These are phyloP conservation scores for Silurus glanis DNA, from an alignment of 2,113 vertebrate species.

Conservation along the genomic window DNA sequence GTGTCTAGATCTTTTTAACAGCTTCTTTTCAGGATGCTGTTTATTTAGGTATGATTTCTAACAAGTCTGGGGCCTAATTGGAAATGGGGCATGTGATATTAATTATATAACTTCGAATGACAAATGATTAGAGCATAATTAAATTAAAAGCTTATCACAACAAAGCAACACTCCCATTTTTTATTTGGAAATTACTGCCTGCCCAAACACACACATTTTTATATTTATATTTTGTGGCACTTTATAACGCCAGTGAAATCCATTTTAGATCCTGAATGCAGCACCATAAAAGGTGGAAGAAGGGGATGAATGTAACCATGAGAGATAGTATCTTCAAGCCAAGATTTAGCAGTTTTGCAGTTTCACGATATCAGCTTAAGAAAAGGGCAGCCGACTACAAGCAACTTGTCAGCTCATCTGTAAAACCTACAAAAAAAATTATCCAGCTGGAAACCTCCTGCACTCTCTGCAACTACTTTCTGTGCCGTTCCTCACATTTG, in stretches of 20 bases:
- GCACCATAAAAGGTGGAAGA: neutral
- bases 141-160: neutral
- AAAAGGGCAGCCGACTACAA: conserved; percentile 25
- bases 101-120: neutral
- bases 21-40: neutral
- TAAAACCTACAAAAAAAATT: conserved; percentile 27
- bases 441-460: conserved; percentile 11
- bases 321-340: neutral
- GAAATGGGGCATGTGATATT: neutral
- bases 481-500: conserved; percentile 29
- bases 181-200: too few species aligned
- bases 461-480: conserved; percentile 33
- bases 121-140: neutral
- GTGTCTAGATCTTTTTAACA: neutral
- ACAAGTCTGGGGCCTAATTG: neutral
- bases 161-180: neutral
- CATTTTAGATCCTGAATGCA: neutral
- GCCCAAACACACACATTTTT: neutral
- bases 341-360: neutral
- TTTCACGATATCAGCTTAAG: neutral
- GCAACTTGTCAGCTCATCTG: conserved; percentile 27
- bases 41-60: neutral
- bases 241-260: neutral
- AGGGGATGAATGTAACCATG: neutral
- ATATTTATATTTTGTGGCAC: neutral